Evolutionary conservation across 2,888 invertebrate species (phyloP).

Genomic region (Cyaniris semiargus): DNA sequence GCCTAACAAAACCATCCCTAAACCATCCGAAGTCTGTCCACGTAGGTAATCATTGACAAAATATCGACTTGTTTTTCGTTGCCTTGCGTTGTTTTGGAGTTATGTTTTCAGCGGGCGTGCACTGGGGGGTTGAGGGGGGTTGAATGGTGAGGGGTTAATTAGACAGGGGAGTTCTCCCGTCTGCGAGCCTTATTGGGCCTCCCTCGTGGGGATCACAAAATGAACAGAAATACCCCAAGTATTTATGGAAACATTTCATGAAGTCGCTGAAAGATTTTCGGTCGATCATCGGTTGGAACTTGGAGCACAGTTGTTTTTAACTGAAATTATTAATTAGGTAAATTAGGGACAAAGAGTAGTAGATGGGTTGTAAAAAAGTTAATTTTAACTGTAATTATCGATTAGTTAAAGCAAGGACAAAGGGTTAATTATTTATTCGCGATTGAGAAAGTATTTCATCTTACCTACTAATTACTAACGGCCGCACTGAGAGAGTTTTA

Average conservation of each 20-base stretch:
- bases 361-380: no score
- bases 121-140: slow-evolving; percentile 20
- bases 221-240: slow-evolving; percentile 27
- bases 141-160: slow-evolving; percentile 36
- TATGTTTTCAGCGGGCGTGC: slow-evolving; percentile 35
- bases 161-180: slow-evolving; percentile 39
- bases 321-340: not conserved
- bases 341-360: not conserved
- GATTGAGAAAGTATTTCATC: no score
- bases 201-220: slow-evolving; percentile 23
- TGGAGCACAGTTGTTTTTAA: not conserved
- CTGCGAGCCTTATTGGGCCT: slow-evolving; percentile 30
- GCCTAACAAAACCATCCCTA: not conserved
- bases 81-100: slow-evolving; percentile 35
- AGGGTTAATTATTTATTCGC: not conserved
- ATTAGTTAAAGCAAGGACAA: not conserved
- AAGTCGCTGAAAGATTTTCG: slow-evolving; percentile 24
- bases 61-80: slow-evolving; percentile 24
- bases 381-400: not conserved
- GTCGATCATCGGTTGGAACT: not conserved
- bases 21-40: not conserved
- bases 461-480: not conserved
- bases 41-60: slow-evolving; percentile 28
- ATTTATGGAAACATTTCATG: slow-evolving; percentile 25
- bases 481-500: no score